Evolutionary conservation across 2,797 vertebrate species (phyloP), one percentile per base, ranked within the genome.

Genomic region (Muscicapa striata): DNA sequence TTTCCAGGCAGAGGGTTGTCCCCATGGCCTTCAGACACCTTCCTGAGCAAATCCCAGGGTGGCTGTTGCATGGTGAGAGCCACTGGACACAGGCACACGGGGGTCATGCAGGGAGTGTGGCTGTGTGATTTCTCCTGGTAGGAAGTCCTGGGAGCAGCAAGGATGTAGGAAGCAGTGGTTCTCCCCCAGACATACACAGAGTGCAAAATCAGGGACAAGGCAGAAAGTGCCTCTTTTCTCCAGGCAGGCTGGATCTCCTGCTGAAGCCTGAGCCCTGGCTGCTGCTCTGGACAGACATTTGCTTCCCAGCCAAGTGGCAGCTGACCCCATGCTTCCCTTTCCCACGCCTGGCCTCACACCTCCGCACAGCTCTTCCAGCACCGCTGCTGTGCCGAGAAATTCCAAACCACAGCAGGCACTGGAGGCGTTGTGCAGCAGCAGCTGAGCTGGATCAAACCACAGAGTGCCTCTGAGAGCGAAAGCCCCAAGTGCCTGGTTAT

Each of bases 261-360:
- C 89, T 63, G 66, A 58, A 2, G 76, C 62, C 46, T 13, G 58
- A 52, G 34, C 46, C 34, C 34, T 30, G 68, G 5, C 63, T 66
- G 6, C 23, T 32, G 52, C 78, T 58, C 62, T 6, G 30, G 66
- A 27, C 1, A 7, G 46, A 16, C 43, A 1, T 45, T 62, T 21
- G 19, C 68, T 67, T 66, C 62, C 64, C 85, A 91, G 73, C 90
- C 85, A n/a, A 85, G 79, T 15, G 83, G 70, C 29, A 48, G 83
- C 76, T 81, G 92, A 80, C 72, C 84, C 92, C 1, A 11, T 3
- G 8, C 90, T 90, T 93, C n/a, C 88, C 94, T 88, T 94, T 94
- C 92, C 93, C 92, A 90, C 15, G 41, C 49, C 84, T 61, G 6
- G 72, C 84, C 59, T 9, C 87, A 46, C 89, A 61, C 76, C 89